These are phyloP conservation scores for Glossophaga mutica DNA, from an alignment of 2,797 vertebrate species.

Conservation along the genomic window DNA sequence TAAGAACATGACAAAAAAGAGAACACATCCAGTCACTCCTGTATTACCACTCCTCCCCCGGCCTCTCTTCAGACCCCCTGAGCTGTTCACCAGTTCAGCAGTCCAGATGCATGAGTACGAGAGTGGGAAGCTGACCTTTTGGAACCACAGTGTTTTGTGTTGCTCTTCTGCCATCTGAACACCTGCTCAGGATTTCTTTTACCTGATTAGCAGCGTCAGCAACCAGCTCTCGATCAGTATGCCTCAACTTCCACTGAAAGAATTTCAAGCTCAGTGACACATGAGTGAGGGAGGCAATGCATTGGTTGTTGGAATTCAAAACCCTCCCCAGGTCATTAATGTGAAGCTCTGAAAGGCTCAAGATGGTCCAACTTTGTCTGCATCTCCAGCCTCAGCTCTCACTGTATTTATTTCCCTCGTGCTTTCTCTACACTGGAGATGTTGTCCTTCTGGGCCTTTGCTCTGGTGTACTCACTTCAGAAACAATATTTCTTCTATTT, in stretches of 20 bases:
- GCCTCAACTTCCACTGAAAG: neutral
- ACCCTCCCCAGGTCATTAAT: too few relatives aligned
- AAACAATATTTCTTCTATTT: neutral
- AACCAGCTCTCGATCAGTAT: neutral
- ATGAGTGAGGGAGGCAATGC: neutral
- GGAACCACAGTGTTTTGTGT: neutral
- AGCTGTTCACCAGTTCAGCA: neutral
- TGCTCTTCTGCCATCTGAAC: neutral
- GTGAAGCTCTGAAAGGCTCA: neutral
- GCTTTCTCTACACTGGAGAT: neutral
- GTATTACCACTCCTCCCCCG: neutral
- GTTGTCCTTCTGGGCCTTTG: neutral
- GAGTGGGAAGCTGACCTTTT: neutral
- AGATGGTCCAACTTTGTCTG: fast-evolving
- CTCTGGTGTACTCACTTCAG: neutral
- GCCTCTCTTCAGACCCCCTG: neutral
- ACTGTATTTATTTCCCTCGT: neutral
- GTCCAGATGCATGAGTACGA: neutral
- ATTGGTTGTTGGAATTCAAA: neutral
- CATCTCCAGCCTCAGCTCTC: neutral
- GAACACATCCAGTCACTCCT: neutral
- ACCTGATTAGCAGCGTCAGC: neutral
- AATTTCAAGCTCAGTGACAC: neutral
- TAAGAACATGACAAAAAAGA: neutral
- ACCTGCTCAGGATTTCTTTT: neutral